phyloP scores from a whole-genome alignment of 37 sponge, comb jelly and placozoan species.

The Crambe crambe region DNA sequence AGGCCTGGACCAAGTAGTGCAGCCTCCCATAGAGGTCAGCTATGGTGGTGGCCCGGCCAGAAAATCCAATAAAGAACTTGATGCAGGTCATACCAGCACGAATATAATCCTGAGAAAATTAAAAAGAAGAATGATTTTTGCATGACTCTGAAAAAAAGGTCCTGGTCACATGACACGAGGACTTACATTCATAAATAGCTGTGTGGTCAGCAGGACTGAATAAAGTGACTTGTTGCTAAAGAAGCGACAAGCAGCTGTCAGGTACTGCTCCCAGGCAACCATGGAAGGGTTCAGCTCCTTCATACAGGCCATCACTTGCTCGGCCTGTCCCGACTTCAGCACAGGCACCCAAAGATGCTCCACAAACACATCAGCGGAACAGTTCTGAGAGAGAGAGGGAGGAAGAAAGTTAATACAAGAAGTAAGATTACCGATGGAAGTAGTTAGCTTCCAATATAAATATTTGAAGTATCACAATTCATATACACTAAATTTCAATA shows the following conservation, averaged over 20 bases:
- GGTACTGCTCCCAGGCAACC: constrained; percentile 70
- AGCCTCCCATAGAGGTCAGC: constrained; percentile 55
- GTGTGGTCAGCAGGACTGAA: constrained; percentile 72
- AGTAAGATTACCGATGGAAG: not conserved
- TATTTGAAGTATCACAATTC: no score
- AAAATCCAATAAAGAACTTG: constrained; percentile 84
- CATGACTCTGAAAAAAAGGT: no score
- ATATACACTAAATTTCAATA: no score
- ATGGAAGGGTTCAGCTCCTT: constrained; percentile 58
- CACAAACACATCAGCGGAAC: constrained; percentile 76
- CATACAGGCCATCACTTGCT: constrained; percentile 53
- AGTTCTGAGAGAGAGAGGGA: constrained; percentile 38
- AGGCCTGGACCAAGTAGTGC: constrained; percentile 61
- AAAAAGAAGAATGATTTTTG: no score
- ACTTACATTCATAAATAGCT: constrained; percentile 83
- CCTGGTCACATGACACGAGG: no score
- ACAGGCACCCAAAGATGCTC: constrained; percentile 79
- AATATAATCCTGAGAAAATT: constrained; percentile 64
- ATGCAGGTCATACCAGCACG: constrained; percentile 86
- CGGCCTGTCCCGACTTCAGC: constrained; percentile 60
- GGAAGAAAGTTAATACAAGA: not conserved
- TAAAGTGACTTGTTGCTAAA: constrained; percentile 52
- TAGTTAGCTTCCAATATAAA: no score
- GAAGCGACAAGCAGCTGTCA: constrained; percentile 68
- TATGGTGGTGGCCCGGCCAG: constrained; percentile 54